Evolutionary conservation across 2,113 vertebrate species (phyloP).

Genomic region (Channa argus): DNA sequence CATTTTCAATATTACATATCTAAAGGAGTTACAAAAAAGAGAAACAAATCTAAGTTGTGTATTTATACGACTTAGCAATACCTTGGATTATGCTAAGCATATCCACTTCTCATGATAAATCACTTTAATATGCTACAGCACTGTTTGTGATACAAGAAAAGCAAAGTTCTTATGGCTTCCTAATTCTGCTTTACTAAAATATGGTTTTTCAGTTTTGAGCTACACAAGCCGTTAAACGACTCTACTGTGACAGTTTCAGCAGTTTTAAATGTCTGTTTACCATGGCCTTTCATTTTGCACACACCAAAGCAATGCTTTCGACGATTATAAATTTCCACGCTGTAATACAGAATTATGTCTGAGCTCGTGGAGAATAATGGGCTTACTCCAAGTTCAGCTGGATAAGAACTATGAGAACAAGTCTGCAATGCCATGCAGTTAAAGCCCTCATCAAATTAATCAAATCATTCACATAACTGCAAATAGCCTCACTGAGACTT

Average conservation of each 20-base stretch:
- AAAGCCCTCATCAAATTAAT: conserved; percentile 47
- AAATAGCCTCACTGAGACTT: neutral
- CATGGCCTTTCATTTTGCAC: conserved; percentile 53
- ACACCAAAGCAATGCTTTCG: conserved; percentile 58
- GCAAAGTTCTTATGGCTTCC: conserved; percentile 17
- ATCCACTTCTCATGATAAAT: neutral
- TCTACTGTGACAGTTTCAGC: conserved; percentile 39
- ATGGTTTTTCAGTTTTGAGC: conserved; percentile 28
- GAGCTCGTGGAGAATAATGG: conserved; percentile 63
- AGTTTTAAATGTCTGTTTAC: conserved; percentile 41
- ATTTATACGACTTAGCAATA: conserved; percentile 8
- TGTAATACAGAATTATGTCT: conserved; percentile 62
- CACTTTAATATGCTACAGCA: conserved; percentile 2
- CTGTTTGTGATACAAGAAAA: conserved; percentile 9
- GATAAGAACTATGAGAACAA: conserved; percentile 59
- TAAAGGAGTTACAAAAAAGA: conserved; percentile 5
- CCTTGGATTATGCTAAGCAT: neutral
- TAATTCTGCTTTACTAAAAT: conserved; percentile 29
- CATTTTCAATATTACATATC: conserved; percentile 30
- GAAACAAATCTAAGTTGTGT: conserved; percentile 13
- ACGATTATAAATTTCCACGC: conserved; percentile 62
- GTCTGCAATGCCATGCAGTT: conserved; percentile 56
- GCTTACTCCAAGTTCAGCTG: conserved; percentile 58
- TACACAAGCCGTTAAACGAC: conserved; percentile 28
- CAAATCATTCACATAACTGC: neutral